Conservation (phyloP, 1,140 invertebrate species). For the Drosophila orena region DNA sequence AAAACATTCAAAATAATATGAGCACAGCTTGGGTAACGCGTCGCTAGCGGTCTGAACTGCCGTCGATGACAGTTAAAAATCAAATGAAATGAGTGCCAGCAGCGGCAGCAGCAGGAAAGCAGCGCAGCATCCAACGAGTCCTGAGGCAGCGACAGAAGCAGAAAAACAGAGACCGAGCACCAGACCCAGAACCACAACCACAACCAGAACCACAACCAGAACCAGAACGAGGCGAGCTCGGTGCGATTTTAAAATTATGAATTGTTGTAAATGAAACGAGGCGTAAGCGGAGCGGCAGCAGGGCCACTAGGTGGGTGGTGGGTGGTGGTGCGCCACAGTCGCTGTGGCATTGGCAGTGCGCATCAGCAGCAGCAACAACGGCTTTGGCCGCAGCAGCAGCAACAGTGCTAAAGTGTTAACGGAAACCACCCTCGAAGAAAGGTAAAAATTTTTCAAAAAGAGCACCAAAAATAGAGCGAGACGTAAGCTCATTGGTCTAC, state of each 20-base stretch:
- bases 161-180: conserved; percentile 19
- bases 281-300: conserved; percentile 41
- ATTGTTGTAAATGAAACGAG: conserved; percentile 73
- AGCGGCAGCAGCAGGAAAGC: conserved; percentile 17
- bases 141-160: conserved; percentile 41
- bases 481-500: neutral
- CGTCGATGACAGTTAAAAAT: conserved; percentile 84
- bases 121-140: conserved; percentile 34
- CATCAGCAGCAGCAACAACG: conserved; percentile 47
- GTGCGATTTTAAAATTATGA: conserved; percentile 84
- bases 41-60: conserved; percentile 44
- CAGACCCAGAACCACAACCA: neutral
- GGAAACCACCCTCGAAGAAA: conserved; percentile 51
- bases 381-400: conserved; percentile 4
- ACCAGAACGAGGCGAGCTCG: conserved; percentile 33
- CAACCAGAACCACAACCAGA: neutral
- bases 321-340: conserved; percentile 42
- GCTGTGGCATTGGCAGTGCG: conserved; percentile 59
- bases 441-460: neutral
- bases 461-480: neutral
- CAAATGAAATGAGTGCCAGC: conserved; percentile 79
- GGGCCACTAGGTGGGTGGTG: conserved; percentile 49
- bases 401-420: conserved; percentile 28
- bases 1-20: conserved; percentile 9
- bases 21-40: neutral